phyloP scores from a whole-genome alignment of 2,888 invertebrate genomes.

The Campoplex capitator region DNA sequence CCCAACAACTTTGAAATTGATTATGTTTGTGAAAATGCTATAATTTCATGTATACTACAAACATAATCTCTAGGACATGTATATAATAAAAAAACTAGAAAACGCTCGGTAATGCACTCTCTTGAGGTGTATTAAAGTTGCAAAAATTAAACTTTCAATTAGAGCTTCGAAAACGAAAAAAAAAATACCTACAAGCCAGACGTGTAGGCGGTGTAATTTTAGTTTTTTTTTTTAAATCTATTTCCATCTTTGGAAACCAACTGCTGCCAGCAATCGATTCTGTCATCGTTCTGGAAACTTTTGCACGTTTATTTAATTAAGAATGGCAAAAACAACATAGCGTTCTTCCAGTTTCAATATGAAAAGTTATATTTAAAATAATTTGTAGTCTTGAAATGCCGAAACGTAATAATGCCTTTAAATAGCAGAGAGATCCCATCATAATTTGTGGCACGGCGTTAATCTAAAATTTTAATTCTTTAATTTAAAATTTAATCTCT shows the following conservation, averaged over 20 bases:
- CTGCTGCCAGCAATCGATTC: not conserved
- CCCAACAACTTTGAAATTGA: too few species aligned
- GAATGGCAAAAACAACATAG: not conserved
- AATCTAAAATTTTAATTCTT: too few species aligned
- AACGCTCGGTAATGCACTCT: slow-evolving; percentile 23
- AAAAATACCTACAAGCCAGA: not conserved
- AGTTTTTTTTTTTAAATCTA: not conserved
- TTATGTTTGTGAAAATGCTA: not conserved
- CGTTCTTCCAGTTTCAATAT: slow-evolving; percentile 28
- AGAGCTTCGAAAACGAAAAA: slow-evolving; percentile 37
- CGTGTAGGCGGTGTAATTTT: not conserved
- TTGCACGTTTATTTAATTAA: not conserved
- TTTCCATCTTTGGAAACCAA: not conserved
- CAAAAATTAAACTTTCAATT: slow-evolving; percentile 64
- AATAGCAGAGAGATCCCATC: not conserved
- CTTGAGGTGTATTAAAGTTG: slow-evolving; percentile 49
- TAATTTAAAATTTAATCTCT: not conserved
- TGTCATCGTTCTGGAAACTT: not conserved
- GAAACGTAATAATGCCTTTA: not conserved
- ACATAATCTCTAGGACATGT: too few species aligned
- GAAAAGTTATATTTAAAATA: slow-evolving; percentile 41
- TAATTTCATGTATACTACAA: not conserved
- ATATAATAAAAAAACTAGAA: not conserved
- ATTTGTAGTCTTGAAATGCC: not conserved
- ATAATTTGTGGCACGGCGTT: too few species aligned